Evolutionary conservation across 2,113 vertebrate species (phyloP).

Genomic region (Gyps fulvus): DNA sequence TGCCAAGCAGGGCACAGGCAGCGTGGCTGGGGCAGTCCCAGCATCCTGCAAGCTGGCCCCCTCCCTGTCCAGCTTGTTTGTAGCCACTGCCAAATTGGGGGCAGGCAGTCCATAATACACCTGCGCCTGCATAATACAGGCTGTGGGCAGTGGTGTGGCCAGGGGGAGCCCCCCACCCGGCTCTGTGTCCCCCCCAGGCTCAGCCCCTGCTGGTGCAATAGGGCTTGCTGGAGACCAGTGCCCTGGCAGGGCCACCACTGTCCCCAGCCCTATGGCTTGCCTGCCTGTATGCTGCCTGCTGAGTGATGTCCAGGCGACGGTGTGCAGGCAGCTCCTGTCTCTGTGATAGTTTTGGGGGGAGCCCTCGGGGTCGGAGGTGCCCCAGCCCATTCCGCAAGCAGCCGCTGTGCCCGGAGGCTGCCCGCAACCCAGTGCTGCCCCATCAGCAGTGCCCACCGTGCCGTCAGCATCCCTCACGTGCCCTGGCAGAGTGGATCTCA

Average conservation of each 20-base stretch:
- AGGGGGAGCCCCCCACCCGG: fast-evolving
- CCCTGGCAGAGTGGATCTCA: no score
- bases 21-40: not conserved
- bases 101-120: not conserved
- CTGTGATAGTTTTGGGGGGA: not conserved
- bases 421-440: not conserved
- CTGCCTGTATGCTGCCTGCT: not conserved
- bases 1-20: not conserved
- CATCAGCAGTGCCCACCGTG: not conserved
- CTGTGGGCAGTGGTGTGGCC: not conserved
- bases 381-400: not conserved
- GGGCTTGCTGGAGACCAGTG: not conserved
- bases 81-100: not conserved
- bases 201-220: not conserved
- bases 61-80: not conserved
- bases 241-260: not conserved
- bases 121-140: not conserved
- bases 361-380: not conserved
- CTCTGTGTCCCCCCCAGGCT: not conserved
- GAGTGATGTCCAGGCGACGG: not conserved
- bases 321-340: not conserved
- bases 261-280: not conserved
- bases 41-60: not conserved
- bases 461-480: not conserved
- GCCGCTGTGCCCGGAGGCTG: not conserved